These are phyloP conservation scores for Helobdella robusta DNA, from an alignment of 2,888 invertebrate species.

Conservation along the genomic window DNA sequence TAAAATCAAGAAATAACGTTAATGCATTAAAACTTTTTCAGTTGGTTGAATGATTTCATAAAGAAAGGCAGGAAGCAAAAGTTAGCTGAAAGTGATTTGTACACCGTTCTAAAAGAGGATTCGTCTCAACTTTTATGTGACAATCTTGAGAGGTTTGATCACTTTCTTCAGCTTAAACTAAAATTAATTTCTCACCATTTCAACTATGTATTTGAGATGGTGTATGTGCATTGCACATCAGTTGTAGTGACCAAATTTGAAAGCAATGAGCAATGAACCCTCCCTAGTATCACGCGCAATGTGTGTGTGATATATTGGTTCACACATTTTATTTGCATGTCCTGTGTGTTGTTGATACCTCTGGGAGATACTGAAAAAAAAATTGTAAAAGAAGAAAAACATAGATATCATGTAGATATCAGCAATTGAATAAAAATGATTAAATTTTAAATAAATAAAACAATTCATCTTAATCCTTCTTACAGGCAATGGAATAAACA, in stretches of 20 bases:
- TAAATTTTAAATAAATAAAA: neutral
- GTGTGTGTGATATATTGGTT: no score
- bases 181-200: neutral
- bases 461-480: neutral
- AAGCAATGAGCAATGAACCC: neutral
- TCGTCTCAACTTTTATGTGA: conserved; percentile 40
- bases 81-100: conserved; percentile 45
- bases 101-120: conserved; percentile 42
- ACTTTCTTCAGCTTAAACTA: no score
- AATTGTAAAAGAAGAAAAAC: no score
- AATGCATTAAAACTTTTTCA: conserved; percentile 32
- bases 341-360: no score
- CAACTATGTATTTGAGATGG: neutral
- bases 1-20: no score
- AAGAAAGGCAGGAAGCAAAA: conserved; percentile 42
- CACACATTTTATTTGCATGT: no score
- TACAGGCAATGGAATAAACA: neutral
- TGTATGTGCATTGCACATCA: neutral
- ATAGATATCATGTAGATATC: no score
- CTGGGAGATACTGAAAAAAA: no score
- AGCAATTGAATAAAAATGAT: no score
- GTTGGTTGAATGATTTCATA: conserved; percentile 46
- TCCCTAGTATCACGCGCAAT: no score
- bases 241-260: neutral
- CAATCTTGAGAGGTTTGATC: conserved; percentile 40